These are phyloP conservation scores for Xanthorhoe designata DNA, from an alignment of 2,888 invertebrate species.

Conservation along the genomic window DNA sequence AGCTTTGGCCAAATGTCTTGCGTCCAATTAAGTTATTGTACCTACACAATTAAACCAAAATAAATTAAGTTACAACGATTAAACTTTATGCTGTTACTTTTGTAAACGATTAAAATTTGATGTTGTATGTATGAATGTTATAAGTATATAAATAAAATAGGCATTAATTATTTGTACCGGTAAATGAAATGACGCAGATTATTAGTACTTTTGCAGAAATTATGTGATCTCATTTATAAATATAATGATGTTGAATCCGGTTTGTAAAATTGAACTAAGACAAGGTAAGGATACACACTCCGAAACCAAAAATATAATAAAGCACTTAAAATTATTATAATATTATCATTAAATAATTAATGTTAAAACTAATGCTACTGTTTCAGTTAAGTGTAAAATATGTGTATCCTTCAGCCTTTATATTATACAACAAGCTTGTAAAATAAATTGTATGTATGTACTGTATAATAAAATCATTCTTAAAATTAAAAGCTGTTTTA, in stretches of 20 bases:
- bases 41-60: not conserved
- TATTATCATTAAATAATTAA: not conserved
- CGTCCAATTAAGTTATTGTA: not conserved
- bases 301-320: not conserved
- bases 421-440: conserved; percentile 30
- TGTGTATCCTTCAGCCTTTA: conserved; percentile 35
- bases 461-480: conserved; percentile 32
- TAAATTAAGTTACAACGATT: not conserved
- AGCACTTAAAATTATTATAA: not conserved
- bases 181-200: conserved; percentile 18
- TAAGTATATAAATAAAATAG: conserved; percentile 24
- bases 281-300: conserved; percentile 23
- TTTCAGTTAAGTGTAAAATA: not conserved
- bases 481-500: conserved; percentile 17
- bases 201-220: conserved; percentile 23
- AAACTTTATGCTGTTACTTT: not conserved
- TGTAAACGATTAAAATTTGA: conserved; percentile 20
- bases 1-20: not conserved
- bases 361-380: not conserved
- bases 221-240: conserved; percentile 36
- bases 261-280: conserved; percentile 11
- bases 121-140: conserved; percentile 30
- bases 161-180: not conserved
- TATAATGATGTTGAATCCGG: conserved; percentile 18
- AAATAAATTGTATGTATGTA: conserved; percentile 31